These are phyloP conservation scores for Riptortus pedestris DNA, from an alignment of 1,140 invertebrate genomes.

Conservation along the genomic window DNA sequence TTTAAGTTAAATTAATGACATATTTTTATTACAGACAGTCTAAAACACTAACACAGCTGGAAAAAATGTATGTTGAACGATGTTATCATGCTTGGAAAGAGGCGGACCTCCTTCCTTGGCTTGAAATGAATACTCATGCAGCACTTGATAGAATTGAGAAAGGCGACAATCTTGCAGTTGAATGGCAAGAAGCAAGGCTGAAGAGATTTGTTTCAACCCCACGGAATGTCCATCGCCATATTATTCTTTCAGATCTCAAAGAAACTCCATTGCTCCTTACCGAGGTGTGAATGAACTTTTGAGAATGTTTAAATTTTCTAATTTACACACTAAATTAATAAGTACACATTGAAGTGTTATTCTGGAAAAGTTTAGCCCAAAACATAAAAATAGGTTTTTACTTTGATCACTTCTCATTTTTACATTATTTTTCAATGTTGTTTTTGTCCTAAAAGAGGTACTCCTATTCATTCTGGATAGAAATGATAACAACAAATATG, in stretches of 20 bases:
- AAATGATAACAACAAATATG: too few relatives aligned
- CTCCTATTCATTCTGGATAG: too few relatives aligned
- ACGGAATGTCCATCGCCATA: constrained; percentile 62
- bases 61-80: constrained; percentile 61
- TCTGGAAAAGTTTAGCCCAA: neutral
- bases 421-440: too few relatives aligned
- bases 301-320: neutral
- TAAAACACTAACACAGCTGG: constrained; percentile 54
- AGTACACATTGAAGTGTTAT: neutral
- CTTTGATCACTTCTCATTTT: too few relatives aligned
- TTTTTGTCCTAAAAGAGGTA: too few relatives aligned
- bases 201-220: constrained; percentile 57
- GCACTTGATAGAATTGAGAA: constrained; percentile 54
- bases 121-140: constrained; percentile 57
- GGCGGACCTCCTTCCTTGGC: constrained; percentile 60
- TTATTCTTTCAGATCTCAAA: constrained; percentile 69
- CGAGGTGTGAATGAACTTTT: constrained; percentile 32
- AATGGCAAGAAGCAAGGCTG: constrained; percentile 50
- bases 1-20: too few relatives aligned
- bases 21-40: too few relatives aligned
- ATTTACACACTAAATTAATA: neutral
- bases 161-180: constrained; percentile 46
- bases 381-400: too few relatives aligned
- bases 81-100: constrained; percentile 71
- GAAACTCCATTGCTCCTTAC: constrained; percentile 46